These are phyloP conservation scores for Caenorhabditis plicata DNA, from an alignment of 2,888 invertebrate genomes.

Conservation along the genomic window DNA sequence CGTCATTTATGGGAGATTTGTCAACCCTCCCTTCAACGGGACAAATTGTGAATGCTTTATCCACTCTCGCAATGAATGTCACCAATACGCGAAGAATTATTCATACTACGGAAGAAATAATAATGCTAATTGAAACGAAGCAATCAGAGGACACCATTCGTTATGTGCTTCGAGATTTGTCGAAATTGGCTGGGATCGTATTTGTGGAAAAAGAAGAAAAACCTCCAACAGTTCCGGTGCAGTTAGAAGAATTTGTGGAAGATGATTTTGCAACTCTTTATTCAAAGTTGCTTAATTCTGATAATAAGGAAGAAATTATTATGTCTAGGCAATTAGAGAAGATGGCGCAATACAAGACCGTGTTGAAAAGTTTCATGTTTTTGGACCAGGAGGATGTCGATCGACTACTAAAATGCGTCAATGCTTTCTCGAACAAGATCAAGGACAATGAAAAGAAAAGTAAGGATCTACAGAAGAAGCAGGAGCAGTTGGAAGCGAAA, in stretches of 20 bases:
- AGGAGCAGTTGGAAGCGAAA: slow-evolving; percentile 12
- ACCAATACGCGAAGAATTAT: slow-evolving; percentile 30
- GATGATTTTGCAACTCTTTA: not conserved
- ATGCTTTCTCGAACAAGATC: slow-evolving; percentile 2
- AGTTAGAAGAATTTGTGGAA: slow-evolving; percentile 1
- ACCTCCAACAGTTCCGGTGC: not conserved
- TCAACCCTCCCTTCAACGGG: not conserved
- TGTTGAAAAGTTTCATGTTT: not conserved
- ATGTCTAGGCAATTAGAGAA: slow-evolving; percentile 1
- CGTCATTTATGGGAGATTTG: too few species aligned
- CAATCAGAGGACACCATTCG: not conserved
- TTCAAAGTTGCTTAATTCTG: not conserved
- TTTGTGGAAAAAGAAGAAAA: slow-evolving; percentile 7
- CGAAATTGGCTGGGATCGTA: slow-evolving; percentile 5
- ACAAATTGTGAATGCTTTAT: slow-evolving; percentile 22
- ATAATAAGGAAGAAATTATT: not conserved
- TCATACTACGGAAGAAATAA: slow-evolving; percentile 27
- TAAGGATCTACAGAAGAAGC: slow-evolving; percentile 14
- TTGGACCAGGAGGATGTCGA: slow-evolving; percentile 3
- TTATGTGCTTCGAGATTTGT: slow-evolving; percentile 2
- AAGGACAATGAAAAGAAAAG: slow-evolving; percentile 15
- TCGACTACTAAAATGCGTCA: not conserved
- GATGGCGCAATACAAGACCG: not conserved
- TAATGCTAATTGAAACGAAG: slow-evolving; percentile 5
- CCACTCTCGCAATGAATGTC: slow-evolving; percentile 37